These are phyloP conservation scores for Ormyrus nitidulus DNA, from an alignment of 2,888 invertebrate species.

Conservation along the genomic window DNA sequence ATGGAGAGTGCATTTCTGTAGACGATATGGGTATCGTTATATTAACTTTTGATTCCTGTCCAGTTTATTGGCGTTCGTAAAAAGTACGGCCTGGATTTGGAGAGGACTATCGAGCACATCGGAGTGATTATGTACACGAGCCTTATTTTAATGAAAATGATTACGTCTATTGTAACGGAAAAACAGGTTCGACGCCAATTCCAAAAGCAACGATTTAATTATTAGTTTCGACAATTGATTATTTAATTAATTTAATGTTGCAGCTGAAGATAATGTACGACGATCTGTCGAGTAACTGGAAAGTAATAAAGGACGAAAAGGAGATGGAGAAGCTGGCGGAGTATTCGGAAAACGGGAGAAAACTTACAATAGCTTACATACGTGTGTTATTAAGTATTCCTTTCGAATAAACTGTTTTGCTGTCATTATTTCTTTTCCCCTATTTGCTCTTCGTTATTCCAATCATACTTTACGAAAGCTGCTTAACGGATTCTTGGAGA, in stretches of 20 bases:
- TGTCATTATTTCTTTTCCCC: no score
- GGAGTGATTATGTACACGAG: not conserved
- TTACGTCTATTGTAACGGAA: not conserved
- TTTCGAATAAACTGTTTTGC: not conserved
- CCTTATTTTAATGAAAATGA: not conserved
- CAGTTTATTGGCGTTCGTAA: not conserved
- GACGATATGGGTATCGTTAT: not conserved
- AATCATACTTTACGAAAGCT: no score
- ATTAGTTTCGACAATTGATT: not conserved
- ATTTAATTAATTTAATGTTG: not conserved
- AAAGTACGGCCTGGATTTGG: not conserved
- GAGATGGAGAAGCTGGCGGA: not conserved
- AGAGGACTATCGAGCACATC: not conserved
- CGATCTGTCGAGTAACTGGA: not conserved
- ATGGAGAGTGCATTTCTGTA: no score
- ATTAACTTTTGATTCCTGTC: not conserved
- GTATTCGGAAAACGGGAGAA: constrained; percentile 10
- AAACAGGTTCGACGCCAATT: not conserved
- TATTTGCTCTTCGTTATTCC: no score
- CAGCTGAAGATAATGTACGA: not conserved
- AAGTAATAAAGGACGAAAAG: not conserved
- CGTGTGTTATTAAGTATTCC: not conserved
- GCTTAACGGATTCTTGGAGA: no score
- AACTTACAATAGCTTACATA: not conserved
- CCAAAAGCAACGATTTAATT: no score